phyloP scores from a whole-genome alignment of 2,888 invertebrate genomes.

The Zhengitettix transpicula region DNA sequence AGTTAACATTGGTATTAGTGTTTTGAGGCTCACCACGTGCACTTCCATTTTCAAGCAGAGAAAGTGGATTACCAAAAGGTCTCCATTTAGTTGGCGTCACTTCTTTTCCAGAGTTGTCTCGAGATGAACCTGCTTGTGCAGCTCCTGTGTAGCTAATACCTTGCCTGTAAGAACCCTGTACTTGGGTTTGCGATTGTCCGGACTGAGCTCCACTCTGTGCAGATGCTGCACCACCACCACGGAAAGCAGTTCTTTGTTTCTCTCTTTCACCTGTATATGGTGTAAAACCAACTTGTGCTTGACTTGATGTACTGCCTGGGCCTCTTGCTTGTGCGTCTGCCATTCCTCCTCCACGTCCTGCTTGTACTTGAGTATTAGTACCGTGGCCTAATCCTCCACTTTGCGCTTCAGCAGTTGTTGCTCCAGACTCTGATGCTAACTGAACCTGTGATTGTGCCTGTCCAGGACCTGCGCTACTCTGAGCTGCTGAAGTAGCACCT shows the following conservation, averaged over 20 bases:
- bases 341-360: constrained; percentile 64
- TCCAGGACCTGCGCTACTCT: constrained; percentile 54
- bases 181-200: constrained; percentile 68
- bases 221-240: constrained; percentile 61
- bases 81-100: too few species aligned
- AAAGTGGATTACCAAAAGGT: too few species aligned
- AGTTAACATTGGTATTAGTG: too few species aligned
- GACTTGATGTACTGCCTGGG: constrained; percentile 69
- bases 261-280: constrained; percentile 36
- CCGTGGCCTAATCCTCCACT: constrained; percentile 58
- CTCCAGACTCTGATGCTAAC: constrained; percentile 56
- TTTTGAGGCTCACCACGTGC: too few species aligned
- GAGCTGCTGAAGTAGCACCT: constrained; percentile 58
- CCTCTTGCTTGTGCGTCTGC: constrained; percentile 76
- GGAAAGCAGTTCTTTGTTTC: constrained; percentile 38
- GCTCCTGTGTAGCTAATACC: constrained; percentile 63
- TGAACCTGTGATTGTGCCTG: constrained; percentile 65
- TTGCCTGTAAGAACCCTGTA: constrained; percentile 64
- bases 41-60: too few species aligned
- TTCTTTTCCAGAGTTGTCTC: constrained; percentile 24
- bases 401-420: constrained; percentile 57
- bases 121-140: constrained; percentile 56
- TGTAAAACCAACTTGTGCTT: constrained; percentile 75
- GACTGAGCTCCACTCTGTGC: constrained; percentile 58
- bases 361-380: constrained; percentile 65